These are phyloP conservation scores for Chrysolina americana DNA, from an alignment of 2,888 invertebrate genomes.

Conservation along the genomic window DNA sequence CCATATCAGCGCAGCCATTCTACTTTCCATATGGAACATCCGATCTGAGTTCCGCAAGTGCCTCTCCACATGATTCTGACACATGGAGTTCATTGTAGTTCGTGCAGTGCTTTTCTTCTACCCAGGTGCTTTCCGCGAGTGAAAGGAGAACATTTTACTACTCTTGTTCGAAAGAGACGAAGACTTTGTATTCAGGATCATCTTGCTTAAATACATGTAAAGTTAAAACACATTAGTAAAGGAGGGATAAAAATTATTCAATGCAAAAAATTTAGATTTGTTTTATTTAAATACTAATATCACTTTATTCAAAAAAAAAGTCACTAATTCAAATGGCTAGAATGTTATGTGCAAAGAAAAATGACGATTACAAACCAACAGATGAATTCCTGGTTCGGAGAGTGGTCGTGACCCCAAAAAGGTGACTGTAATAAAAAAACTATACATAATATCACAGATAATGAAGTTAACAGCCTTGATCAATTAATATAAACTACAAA, in stretches of 20 bases:
- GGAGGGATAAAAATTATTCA: constrained; percentile 48
- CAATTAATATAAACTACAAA: constrained; percentile 40
- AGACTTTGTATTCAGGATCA: constrained; percentile 49
- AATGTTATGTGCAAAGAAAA: constrained; percentile 47
- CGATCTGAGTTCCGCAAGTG: background rate
- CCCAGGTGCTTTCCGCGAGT: constrained; percentile 44
- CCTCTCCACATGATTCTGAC: constrained; percentile 42
- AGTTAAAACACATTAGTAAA: constrained; percentile 63
- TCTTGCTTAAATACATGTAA: constrained; percentile 63
- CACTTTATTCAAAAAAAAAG: constrained; percentile 50
- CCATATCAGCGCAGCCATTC: constrained; percentile 33
- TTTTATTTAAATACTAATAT: constrained; percentile 56
- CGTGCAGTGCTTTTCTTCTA: constrained; percentile 31
- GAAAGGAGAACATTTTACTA: constrained; percentile 43
- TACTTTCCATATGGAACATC: constrained; percentile 43
- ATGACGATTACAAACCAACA: constrained; percentile 66
- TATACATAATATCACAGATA: constrained; percentile 67
- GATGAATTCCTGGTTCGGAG: constrained; percentile 54
- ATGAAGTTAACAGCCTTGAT: constrained; percentile 55
- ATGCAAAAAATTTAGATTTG: constrained; percentile 41
- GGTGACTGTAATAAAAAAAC: constrained; percentile 68
- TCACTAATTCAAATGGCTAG: constrained; percentile 41
- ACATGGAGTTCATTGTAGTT: constrained; percentile 41
- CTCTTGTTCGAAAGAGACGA: constrained; percentile 46
- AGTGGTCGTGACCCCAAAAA: constrained; percentile 55